A percentile compares a stretch with the other conserved stretches of the same genome.
phyloP scores from a whole-genome alignment of 2,797 vertebrate genomes.

The Lutjanus argentimaculatus region DNA sequence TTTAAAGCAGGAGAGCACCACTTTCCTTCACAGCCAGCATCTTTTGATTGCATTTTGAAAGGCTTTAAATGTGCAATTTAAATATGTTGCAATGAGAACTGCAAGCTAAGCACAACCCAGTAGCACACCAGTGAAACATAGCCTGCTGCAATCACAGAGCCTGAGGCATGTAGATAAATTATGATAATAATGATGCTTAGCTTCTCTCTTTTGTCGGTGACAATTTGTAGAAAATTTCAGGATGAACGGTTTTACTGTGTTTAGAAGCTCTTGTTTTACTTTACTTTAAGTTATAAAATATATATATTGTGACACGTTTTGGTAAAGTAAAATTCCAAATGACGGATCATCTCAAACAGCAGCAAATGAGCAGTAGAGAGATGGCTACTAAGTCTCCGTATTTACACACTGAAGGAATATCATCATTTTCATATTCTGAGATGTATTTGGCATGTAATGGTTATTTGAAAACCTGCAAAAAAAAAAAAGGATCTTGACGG shows the following conservation, averaged over 20 bases:
- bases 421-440: background rate
- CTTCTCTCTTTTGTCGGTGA: background rate
- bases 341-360: background rate
- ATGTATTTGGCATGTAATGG: background rate
- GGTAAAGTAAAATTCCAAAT: background rate
- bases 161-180: background rate
- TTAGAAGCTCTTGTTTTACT: background rate
- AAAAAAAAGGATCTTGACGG: background rate
- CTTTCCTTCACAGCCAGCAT: background rate
- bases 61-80: background rate
- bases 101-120: conserved; percentile 4
- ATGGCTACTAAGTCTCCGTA: background rate
- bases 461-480: background rate
- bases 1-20: background rate
- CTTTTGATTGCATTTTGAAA: conserved; percentile 2
- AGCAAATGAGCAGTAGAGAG: background rate
- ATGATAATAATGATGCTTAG: background rate
- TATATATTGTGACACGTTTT: background rate
- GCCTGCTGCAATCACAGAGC: background rate
- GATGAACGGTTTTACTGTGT: no score
- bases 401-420: no score
- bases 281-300: background rate
- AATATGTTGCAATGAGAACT: background rate
- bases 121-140: background rate
- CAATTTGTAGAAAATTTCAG: background rate